Evolutionary conservation across 2,113 vertebrate genomes (phyloP).

Genomic region (Notothenia rossii): DNA sequence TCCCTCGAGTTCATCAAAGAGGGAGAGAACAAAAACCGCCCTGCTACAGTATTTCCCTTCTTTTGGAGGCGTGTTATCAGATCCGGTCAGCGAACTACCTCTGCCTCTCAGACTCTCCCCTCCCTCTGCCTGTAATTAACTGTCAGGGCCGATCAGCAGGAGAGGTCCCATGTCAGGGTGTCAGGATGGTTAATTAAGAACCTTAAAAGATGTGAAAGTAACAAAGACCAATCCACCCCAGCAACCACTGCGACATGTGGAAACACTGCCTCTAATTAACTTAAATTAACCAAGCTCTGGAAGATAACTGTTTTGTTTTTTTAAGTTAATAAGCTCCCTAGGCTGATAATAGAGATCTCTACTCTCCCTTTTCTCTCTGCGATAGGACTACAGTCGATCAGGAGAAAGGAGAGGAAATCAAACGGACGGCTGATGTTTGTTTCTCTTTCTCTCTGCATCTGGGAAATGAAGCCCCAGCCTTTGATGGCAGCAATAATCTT

Average conservation of each 20-base stretch:
- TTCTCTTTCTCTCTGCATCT: conserved; percentile 36
- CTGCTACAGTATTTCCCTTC: conserved; percentile 7
- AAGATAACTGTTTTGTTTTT: conserved; percentile 68
- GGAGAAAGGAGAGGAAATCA: conserved; percentile 59
- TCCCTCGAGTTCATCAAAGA: conserved; percentile 44
- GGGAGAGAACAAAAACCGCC: conserved; percentile 12
- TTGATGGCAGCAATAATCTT: conserved; percentile 68
- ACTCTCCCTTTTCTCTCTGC: conserved; percentile 36
- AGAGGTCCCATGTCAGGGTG: conserved; percentile 58
- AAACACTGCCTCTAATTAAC: conserved; percentile 79
- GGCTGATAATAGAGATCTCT: conserved; percentile 59
- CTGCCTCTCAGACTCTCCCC: conserved; percentile 48
- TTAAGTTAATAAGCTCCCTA: conserved; percentile 50
- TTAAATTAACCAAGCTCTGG: conserved; percentile 78
- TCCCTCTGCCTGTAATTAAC: conserved; percentile 74
- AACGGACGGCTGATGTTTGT: conserved; percentile 62
- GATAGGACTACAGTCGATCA: conserved; percentile 55
- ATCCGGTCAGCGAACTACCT: conserved; percentile 36
- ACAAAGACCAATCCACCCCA: conserved; percentile 72
- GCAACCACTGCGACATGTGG: conserved; percentile 56
- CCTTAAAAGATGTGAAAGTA: conserved; percentile 74
- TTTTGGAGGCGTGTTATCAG: conserved; percentile 47
- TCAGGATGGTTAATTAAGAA: conserved; percentile 80
- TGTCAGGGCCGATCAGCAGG: conserved; percentile 72
- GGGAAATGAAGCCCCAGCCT: conserved; percentile 71